Evolutionary conservation across 2,888 invertebrate genomes (phyloP).

Genomic region (Ichneumoninae sp.): DNA sequence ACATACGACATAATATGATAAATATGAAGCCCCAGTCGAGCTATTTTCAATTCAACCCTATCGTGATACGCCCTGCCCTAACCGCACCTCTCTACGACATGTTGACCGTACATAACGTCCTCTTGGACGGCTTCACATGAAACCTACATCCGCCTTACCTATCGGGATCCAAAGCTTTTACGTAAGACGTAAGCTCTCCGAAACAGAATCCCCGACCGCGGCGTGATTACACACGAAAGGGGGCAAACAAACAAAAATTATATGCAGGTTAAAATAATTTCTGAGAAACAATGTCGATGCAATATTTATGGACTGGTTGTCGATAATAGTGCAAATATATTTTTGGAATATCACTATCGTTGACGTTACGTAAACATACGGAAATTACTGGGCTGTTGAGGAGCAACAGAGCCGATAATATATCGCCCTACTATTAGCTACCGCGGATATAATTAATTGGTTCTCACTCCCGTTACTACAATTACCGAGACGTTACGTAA

Average conservation of each 20-base stretch:
- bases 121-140: conserved; percentile 69
- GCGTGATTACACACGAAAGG: conserved; percentile 15
- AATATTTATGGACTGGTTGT: background rate
- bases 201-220: conserved; percentile 74
- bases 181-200: conserved; percentile 70
- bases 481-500: background rate
- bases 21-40: background rate
- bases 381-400: conserved; percentile 23
- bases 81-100: conserved; percentile 13
- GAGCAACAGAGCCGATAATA: conserved; percentile 14
- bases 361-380: conserved; percentile 39
- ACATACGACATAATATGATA: background rate
- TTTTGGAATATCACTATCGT: background rate
- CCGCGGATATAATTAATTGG: background rate
- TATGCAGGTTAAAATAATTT: background rate
- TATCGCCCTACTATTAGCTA: background rate
- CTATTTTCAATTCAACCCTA: conserved; percentile 1
- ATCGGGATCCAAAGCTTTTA: conserved; percentile 66
- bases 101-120: conserved; percentile 18
- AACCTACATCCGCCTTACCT: conserved; percentile 6
- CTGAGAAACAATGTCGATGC: background rate
- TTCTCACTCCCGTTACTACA: background rate
- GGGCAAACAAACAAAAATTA: background rate
- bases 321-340: background rate
- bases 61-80: conserved; percentile 12